Evolutionary conservation across 2,888 invertebrate species (phyloP).

Genomic region (Eilema sororculum): DNA sequence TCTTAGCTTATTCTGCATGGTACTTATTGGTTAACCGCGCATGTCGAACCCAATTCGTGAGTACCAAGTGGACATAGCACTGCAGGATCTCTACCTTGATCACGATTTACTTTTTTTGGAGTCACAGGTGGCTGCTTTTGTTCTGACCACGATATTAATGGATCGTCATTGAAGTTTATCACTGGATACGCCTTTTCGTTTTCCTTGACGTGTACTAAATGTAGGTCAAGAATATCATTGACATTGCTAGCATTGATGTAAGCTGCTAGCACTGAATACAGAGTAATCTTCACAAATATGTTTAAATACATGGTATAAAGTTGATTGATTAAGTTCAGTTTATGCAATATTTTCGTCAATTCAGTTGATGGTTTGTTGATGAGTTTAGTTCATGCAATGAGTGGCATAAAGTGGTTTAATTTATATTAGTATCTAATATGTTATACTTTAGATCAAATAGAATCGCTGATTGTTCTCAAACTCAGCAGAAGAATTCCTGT

Average conservation of each 20-base stretch:
- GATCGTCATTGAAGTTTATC: background rate
- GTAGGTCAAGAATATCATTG: background rate
- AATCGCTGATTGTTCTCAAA: background rate
- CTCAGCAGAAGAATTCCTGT: no score
- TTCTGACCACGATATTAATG: conserved; percentile 9
- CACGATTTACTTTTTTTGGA: background rate
- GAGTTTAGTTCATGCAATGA: no score
- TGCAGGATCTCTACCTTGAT: background rate
- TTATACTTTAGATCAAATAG: no score
- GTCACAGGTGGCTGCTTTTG: conserved; percentile 11
- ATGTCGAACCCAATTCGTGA: background rate
- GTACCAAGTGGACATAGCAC: background rate
- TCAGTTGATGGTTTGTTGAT: background rate
- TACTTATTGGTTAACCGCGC: background rate
- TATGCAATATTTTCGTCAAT: background rate
- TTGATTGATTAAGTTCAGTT: background rate
- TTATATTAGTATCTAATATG: background rate
- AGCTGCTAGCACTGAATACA: background rate
- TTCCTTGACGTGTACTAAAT: background rate
- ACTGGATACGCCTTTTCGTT: background rate
- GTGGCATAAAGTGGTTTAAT: background rate
- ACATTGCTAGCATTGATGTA: background rate
- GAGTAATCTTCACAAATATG: background rate
- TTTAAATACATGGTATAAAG: background rate
- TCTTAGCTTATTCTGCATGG: background rate